phyloP scores from a whole-genome alignment of 2,113 vertebrate genomes.

The Xiphias gladius region DNA sequence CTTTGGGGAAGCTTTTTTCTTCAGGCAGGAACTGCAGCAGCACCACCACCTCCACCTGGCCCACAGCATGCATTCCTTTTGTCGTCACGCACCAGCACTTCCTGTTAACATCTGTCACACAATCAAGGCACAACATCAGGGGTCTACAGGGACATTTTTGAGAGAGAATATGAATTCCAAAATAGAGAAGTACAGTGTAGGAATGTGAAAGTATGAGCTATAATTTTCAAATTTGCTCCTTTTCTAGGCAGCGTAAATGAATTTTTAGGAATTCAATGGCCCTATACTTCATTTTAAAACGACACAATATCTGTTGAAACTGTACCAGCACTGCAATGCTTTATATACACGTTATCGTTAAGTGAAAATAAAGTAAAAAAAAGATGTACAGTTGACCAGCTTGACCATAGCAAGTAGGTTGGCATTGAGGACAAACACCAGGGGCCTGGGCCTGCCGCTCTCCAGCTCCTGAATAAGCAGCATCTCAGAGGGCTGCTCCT shows the following conservation, averaged over 20 bases:
- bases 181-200: background rate
- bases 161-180: background rate
- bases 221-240: too few relatives aligned
- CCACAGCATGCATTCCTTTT: slow-evolving; percentile 93
- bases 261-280: too few relatives aligned
- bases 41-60: slow-evolving; percentile 95
- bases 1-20: slow-evolving; percentile 92
- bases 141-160: background rate
- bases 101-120: slow-evolving; percentile 90
- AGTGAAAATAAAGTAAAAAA: background rate
- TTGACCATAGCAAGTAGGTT: slow-evolving; percentile 96
- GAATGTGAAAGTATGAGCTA: background rate
- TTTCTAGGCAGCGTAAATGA: too few relatives aligned
- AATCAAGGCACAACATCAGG: slow-evolving; percentile 67
- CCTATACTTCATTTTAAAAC: too few relatives aligned
- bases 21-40: slow-evolving; percentile 90
- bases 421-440: slow-evolving; percentile 96
- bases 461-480: slow-evolving; percentile 94
- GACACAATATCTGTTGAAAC: too few relatives aligned
- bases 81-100: slow-evolving; percentile 96
- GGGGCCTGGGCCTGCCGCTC: slow-evolving; percentile 83
- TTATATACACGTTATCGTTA: background rate
- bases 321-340: background rate
- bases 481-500: slow-evolving; percentile 95
- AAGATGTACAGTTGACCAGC: slow-evolving; percentile 89